Base-by-base conservation (phyloP, 1,140 invertebrate genomes). In the Apocrypta bakeri region DNA sequence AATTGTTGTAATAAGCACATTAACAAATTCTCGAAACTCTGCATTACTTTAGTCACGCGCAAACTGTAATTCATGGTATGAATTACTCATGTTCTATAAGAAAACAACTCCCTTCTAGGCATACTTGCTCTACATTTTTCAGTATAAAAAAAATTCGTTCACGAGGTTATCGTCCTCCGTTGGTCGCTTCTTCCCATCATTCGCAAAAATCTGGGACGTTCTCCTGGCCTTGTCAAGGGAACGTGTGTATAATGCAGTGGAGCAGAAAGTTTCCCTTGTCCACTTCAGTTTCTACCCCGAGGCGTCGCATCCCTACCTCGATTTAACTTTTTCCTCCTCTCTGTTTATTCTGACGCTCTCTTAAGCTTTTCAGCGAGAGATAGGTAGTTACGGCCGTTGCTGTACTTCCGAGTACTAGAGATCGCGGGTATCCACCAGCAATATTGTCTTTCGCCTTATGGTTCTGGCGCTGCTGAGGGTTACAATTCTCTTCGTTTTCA, bases 271-370 rank as follows among this genome's bases (percentile, higher is more conserved):
- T 66, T 37, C 63, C 61, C 37, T 17, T 37, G 48, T 66, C n/a
- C 24, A 66, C 31, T 66, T 66, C 27, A 66, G 25, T 9, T 77
- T 77, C 12, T 1, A 9, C 48, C 27, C 33, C 8, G 31, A 8
- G 33, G 27, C 42, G 12, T 64, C n/a, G n/a, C 21, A 66, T 37
- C 29, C 42, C 31, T 37, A 40, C 63, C 31, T 37, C 31, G 33
- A 77, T 77, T 77, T 77, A 77, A 77, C 56, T 77, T 77, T 77
- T 66, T 24, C 24, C 24, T n/a, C 12, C 42, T 21, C 17, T 48
- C 14, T 48, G 42, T 48, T 66, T 9, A 68, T 68, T 29, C 27
- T 68, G 24, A 9, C 12, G 14, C 27, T 68, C 27, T 68, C 27
- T 68, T 17, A 48, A 48, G 12, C 42, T 17, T 48, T 48, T 48